Conservation (phyloP, 2,113 vertebrate genomes). For the Polypterus senegalus region DNA sequence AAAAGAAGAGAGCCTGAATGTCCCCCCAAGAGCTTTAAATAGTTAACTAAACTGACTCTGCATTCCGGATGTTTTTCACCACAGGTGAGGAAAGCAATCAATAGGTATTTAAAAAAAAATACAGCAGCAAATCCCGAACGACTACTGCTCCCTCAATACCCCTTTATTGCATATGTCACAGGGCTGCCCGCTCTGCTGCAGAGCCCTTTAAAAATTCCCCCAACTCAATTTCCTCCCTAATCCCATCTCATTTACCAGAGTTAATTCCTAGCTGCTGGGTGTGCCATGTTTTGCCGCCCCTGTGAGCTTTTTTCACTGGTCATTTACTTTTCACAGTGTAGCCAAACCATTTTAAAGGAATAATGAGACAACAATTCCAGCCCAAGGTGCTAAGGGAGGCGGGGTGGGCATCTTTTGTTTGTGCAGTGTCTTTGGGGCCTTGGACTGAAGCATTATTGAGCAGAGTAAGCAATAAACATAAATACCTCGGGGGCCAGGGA, state of each 20-base stretch:
- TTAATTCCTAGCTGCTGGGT: slow-evolving; percentile 49
- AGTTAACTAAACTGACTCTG: no score
- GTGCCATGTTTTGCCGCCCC: slow-evolving; percentile 47
- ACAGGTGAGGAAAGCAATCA: no score
- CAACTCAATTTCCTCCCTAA: slow-evolving; percentile 49
- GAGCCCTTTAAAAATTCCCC: background rate
- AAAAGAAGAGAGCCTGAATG: no score
- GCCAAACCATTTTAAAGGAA: slow-evolving; percentile 55
- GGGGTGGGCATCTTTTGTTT: slow-evolving; percentile 38
- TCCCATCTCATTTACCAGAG: slow-evolving; percentile 45
- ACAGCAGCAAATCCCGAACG: slow-evolving; percentile 6
- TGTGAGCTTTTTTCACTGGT: slow-evolving; percentile 54
- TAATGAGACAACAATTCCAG: slow-evolving; percentile 57
- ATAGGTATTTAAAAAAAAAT: no score
- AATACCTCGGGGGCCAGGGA: slow-evolving; percentile 65
- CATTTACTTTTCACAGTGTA: slow-evolving; percentile 63
- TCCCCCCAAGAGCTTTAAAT: no score
- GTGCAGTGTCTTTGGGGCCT: slow-evolving; percentile 53
- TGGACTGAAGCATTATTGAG: slow-evolving; percentile 64
- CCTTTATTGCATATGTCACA: background rate
- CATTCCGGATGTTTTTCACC: no score
- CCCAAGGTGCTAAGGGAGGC: slow-evolving; percentile 2
- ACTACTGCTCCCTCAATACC: slow-evolving; percentile 12
- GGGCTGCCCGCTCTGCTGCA: no score
- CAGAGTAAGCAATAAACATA: slow-evolving; percentile 71